Percentiles rank a stretch among this genome's conserved stretches.
These are phyloP conservation scores for Hoplodrina blanda DNA, from an alignment of 2,888 invertebrate species.

Conservation along the genomic window DNA sequence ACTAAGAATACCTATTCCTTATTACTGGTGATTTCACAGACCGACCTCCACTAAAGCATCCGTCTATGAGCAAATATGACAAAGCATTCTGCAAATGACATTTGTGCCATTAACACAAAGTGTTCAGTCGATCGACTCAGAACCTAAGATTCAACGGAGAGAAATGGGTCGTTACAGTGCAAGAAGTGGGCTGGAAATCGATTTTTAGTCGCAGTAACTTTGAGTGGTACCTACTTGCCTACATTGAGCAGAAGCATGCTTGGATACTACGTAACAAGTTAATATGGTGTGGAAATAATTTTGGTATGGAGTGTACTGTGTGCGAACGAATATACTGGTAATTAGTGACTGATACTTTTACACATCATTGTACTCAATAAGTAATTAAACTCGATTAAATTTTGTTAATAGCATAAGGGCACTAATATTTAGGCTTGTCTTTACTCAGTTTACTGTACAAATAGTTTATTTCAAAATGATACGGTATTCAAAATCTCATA, in stretches of 20 bases:
- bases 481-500: too few species aligned
- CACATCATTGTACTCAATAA: too few species aligned
- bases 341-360: too few species aligned
- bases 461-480: too few species aligned
- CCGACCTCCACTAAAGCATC: conserved; percentile 18
- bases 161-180: conserved; percentile 54
- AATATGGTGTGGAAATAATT: neutral
- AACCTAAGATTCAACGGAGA: conserved; percentile 51
- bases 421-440: too few species aligned
- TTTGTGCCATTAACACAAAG: conserved; percentile 54
- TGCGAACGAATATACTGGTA: neutral
- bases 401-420: too few species aligned
- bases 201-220: conserved; percentile 39
- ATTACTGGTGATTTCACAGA: neutral
- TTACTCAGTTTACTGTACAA: too few species aligned
- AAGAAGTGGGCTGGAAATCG: conserved; percentile 54
- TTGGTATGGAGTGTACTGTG: neutral
- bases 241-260: neutral
- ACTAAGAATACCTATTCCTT: neutral
- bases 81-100: conserved; percentile 51
- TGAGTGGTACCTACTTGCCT: conserved; percentile 1
- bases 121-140: conserved; percentile 52
- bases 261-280: conserved; percentile 2
- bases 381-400: too few species aligned
- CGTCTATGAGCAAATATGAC: conserved; percentile 37